Base-by-base conservation (phyloP, 2,888 invertebrate species). In the Philhelius pedissequus region DNA sequence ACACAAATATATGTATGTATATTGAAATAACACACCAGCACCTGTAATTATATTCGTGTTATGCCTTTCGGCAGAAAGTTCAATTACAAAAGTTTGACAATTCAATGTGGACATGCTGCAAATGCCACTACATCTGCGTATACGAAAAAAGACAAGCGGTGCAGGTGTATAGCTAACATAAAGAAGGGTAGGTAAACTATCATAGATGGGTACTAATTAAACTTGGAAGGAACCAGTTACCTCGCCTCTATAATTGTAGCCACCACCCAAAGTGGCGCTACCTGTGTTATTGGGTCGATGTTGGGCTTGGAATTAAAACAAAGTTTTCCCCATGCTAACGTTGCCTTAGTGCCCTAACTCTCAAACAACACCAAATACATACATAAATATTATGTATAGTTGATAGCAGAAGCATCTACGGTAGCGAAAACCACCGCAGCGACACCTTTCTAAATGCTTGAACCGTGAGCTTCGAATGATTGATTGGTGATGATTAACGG, bases 1-100 rank as follows among this genome's bases (percentile, higher is more conserved):
- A 62, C 40, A 43, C 38, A 73, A 68, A 74, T 62, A 68, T n/a
- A 66, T 40, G 30, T 25, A 74, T 62, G 60, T n/a, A 66, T 40
- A 38, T 25, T 43, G 22, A 78, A 71, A 75, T 75, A 69, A 56
- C 56, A 80, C 74, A 32, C 38, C 50, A 58, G 68, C 25, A 62
- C 54, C 64, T 32, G 70, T 40, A 75, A 81, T 75, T 81, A 81
- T 50, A 38, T 66, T 50, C 30, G 32, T 27, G 58, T 35, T 20
- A 48, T 48, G 56, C 48, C 64, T 50, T 54, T 32, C 48, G 58
- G 64, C 48, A 22, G 2, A 13, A 27, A 18, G 13, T 30, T 18
- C 60, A 66, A 60, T 77, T 73, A 68, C 71, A 32, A 54, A 15
- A 73, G 71, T 54, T 73, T 73, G 73, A 82, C 82, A 77, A 68